Evolutionary conservation across 2,113 vertebrate species (phyloP), one percentile per base, ranked within the genome.

Genomic region (Carassius auratus): DNA sequence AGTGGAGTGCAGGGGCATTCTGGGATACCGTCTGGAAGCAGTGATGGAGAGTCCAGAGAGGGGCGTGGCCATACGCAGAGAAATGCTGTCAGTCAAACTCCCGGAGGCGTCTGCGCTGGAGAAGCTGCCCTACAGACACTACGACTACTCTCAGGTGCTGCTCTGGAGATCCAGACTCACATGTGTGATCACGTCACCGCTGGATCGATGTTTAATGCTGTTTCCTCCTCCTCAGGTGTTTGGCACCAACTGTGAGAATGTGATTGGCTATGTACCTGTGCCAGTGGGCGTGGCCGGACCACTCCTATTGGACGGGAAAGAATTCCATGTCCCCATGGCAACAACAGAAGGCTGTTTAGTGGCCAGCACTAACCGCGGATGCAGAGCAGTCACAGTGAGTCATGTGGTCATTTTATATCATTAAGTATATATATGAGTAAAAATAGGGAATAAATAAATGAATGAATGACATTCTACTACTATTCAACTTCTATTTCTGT

Each of bases 291-390:
- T 99, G 85, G 98, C 95, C 0, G 98, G 98, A 64, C 98, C 97
- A 0, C 91, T 99, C 1, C 88, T 94, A 83, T 87, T 99, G 92
- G 96, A 99, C 88, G 97, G 95, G 19, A 98, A 95, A 86, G 96
- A 98, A 86, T 99, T 96, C 91, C 97, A 99, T 38, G 95, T 99
- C 76, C 98, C 98, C 62, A 96, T 99, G 97, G 98, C 98, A 86
- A 99, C 98, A 14, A 99, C 98, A 0, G 98, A 99, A 92, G 98
- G 98, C 17, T 99, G 97, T 89, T 95, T 99, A 68, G 97, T 99
- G 64, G 98, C 98, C 79, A 99, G 98, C 92, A 98, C 97, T 21
- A 99, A 99, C 52, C 95, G 98, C 42, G 98, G 98, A 12, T 99
- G 98, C 91, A 94, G 98, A 89, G 98, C 98, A 7, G 97, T 99